These are phyloP conservation scores for Drosophila quadrilineata DNA, from an alignment of 1,140 invertebrate genomes.

Conservation along the genomic window DNA sequence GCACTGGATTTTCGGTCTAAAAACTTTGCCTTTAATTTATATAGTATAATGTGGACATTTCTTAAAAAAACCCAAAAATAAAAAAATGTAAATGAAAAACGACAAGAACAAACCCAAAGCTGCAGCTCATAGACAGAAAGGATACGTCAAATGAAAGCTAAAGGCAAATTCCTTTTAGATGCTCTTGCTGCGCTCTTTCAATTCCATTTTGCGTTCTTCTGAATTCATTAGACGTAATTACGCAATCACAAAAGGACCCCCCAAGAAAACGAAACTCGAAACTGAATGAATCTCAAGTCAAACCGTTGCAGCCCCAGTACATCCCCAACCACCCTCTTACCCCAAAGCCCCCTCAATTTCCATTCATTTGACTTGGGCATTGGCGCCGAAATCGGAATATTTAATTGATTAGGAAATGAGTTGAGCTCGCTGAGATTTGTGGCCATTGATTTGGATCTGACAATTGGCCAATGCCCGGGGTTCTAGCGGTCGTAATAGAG, in stretches of 20 bases:
- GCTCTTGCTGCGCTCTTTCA: slow-evolving; percentile 38
- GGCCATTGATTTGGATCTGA: slow-evolving; percentile 14
- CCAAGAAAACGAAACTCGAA: slow-evolving; percentile 8
- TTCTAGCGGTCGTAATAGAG: too few species aligned
- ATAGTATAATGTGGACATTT: slow-evolving; percentile 22
- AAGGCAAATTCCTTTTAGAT: slow-evolving; percentile 23
- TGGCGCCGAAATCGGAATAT: slow-evolving; percentile 53
- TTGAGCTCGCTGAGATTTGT: slow-evolving; percentile 38
- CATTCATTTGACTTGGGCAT: slow-evolving; percentile 23
- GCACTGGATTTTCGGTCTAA: neutral
- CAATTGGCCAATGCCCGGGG: neutral
- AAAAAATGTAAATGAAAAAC: slow-evolving; percentile 35
- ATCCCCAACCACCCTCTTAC: neutral
- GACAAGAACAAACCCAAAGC: slow-evolving; percentile 29
- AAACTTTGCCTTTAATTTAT: slow-evolving; percentile 37
- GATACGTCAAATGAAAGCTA: neutral
- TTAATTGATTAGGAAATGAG: slow-evolving; percentile 75
- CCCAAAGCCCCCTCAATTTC: neutral
- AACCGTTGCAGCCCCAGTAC: slow-evolving; percentile 10
- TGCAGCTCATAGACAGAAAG: slow-evolving; percentile 17
- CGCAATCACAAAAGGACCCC: slow-evolving; percentile 61
- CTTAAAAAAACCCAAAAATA: slow-evolving; percentile 6
- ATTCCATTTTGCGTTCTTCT: slow-evolving; percentile 50
- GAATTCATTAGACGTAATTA: slow-evolving; percentile 76
- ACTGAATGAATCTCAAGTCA: slow-evolving; percentile 32